A percentile compares a stretch with the other conserved stretches of the same genome.
Conservation (phyloP, 2,797 vertebrate genomes). For the Acrossocheilus wenchowensis region DNA sequence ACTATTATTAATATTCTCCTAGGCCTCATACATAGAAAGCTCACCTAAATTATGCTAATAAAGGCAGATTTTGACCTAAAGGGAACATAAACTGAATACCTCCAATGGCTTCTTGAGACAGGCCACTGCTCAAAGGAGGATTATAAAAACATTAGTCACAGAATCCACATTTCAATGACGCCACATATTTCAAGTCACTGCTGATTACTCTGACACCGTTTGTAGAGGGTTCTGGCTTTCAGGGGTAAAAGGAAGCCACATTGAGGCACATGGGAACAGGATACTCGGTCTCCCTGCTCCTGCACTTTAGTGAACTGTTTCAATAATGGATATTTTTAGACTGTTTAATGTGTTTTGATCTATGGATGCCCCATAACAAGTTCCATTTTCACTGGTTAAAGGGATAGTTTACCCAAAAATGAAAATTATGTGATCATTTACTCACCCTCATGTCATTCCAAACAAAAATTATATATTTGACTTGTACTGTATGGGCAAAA, state of each 20-base stretch:
- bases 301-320: neutral
- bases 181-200: conserved; percentile 85
- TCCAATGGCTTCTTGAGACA: conserved; percentile 76
- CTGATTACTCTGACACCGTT: conserved; percentile 81
- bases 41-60: conserved; percentile 80
- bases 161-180: conserved; percentile 78
- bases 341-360: conserved; percentile 19
- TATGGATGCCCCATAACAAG: neutral
- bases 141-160: conserved; percentile 85
- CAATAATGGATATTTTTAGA: conserved; percentile 7
- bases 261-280: conserved; percentile 67
- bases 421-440: neutral
- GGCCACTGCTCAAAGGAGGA: conserved; percentile 71
- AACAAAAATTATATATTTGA: neutral
- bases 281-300: conserved; percentile 31
- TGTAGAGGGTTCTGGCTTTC: conserved; percentile 73
- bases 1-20: conserved; percentile 77
- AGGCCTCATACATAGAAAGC: conserved; percentile 67
- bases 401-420: neutral
- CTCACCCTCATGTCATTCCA: neutral
- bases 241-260: conserved; percentile 51
- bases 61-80: conserved; percentile 76
- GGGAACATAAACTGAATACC: conserved; percentile 80
- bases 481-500: neutral
- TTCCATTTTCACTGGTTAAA: neutral